Base-by-base conservation (phyloP, 2,888 invertebrate species). In the Dolomedes plantarius region DNA sequence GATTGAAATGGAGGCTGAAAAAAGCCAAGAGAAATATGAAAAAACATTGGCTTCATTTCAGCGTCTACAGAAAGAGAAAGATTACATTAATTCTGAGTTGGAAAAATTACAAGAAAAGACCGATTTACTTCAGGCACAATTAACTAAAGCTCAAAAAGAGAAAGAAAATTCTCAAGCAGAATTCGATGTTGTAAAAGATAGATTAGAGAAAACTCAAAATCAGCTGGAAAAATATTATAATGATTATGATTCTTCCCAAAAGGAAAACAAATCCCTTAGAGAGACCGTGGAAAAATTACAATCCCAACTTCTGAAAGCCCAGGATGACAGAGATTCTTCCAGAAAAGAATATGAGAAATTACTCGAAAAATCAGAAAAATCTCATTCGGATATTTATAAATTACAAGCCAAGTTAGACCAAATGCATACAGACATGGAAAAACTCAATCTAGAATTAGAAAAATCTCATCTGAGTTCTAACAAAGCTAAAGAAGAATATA, bases 281-380 rank as follows among this genome's bases (percentile, higher is more conserved):
- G 97, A 97, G 87, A 97, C 97, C 92, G 92, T 96, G 82, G 97
- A 97, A 89, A 97, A 97, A 91, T 94, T 96, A 29, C 94, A 96
- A 88, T 95, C 93, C 6, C 90, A 90, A 41, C 82, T 95, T 88
- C 95, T 95, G 91, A 97, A 97, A 92, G 94, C 95, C 29, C 93
- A 96, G 89, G 97, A 97, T 90, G 97, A 97, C 90, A 95, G 96
- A 90, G 97, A 97, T 90, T 94, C 94, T 75, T 94, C 96, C 89
- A 96, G 96, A 93, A 96, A 96, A 92, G 97, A 97, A 92, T 95
- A 96, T 91, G 97, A 97, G 91, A 96, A 97, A 92, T 94, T 97
- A 93, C 93, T 97, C 90, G 97, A 97, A 92, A 97, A 97, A 88
- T 90, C 90, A 65, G 91, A 91, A 86, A 88, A 97, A 90, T 95